Conservation (phyloP, 92 coral and sea anemone genomes). For the Umimayanthus kanabou region DNA sequence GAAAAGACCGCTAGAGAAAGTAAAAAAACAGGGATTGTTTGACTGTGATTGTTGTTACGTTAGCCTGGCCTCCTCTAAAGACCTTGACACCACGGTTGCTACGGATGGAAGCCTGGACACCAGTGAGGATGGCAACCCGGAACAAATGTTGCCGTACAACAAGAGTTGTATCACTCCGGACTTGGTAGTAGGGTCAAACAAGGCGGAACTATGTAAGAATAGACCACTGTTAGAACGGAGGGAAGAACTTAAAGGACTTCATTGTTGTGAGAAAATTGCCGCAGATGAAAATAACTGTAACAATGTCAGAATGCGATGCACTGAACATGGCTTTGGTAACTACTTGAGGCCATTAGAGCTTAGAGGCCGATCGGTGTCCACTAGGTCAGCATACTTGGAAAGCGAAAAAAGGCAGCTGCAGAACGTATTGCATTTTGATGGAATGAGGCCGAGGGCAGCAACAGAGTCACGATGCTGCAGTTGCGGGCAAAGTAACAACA, state of each 20-base stretch:
- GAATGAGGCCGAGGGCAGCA: neutral
- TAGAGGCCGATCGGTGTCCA: neutral
- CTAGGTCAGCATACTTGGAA: neutral
- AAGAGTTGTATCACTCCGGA: neutral
- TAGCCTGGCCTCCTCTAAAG: conserved; percentile 1
- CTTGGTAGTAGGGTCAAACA: neutral
- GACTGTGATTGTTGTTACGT: neutral
- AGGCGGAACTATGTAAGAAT: neutral
- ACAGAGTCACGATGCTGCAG: neutral
- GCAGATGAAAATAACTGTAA: neutral
- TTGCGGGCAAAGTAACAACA: neutral
- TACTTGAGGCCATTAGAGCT: no score
- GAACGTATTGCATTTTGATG: neutral
- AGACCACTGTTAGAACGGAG: neutral
- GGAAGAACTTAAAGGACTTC: neutral
- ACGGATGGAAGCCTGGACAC: neutral
- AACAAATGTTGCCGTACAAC: neutral
- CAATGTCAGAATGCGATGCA: neutral
- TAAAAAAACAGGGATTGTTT: neutral
- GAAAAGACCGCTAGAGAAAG: neutral
- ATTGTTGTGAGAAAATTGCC: neutral
- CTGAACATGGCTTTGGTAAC: neutral
- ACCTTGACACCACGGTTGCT: neutral
- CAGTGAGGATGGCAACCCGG: neutral
- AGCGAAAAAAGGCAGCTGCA: neutral